phyloP scores from a whole-genome alignment of 2,113 vertebrate genomes.

The Spermophilus dauricus region DNA sequence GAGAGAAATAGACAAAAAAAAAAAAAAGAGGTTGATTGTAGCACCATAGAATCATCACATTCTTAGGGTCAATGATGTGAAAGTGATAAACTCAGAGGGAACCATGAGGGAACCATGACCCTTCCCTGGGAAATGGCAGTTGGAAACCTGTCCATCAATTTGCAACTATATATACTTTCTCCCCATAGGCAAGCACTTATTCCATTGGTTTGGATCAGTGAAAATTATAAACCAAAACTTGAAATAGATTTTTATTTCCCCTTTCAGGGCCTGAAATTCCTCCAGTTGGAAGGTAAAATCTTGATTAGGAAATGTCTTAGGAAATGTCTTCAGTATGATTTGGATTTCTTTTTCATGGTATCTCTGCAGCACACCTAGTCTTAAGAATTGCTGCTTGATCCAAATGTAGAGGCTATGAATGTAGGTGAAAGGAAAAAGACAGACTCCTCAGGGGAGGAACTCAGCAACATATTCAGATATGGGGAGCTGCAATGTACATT shows the following conservation, averaged over 20 bases:
- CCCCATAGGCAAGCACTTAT: not conserved
- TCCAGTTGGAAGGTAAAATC: not conserved
- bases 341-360: not conserved
- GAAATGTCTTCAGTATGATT: not conserved
- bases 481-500: slow-evolving; percentile 87
- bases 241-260: slow-evolving; percentile 10
- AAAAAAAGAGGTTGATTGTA: not conserved
- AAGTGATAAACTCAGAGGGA: not conserved
- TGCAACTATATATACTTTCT: not conserved
- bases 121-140: not conserved
- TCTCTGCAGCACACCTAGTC: not conserved
- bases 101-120: no score
- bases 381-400: slow-evolving; percentile 82
- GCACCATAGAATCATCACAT: not conserved
- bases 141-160: not conserved
- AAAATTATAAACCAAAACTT: slow-evolving; percentile 13
- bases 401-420: slow-evolving; percentile 82
- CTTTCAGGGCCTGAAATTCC: not conserved
- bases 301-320: not conserved
- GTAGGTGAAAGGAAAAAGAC: slow-evolving; percentile 82
- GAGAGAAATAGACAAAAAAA: not conserved
- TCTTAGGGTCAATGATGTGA: not conserved
- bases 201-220: not conserved
- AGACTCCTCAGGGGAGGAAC: slow-evolving; percentile 78
- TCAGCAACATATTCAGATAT: slow-evolving; percentile 81